Evolutionary conservation across 2,113 vertebrate genomes (phyloP), one percentile per base, ranked within the genome.

Genomic region (Sorex araneus): DNA sequence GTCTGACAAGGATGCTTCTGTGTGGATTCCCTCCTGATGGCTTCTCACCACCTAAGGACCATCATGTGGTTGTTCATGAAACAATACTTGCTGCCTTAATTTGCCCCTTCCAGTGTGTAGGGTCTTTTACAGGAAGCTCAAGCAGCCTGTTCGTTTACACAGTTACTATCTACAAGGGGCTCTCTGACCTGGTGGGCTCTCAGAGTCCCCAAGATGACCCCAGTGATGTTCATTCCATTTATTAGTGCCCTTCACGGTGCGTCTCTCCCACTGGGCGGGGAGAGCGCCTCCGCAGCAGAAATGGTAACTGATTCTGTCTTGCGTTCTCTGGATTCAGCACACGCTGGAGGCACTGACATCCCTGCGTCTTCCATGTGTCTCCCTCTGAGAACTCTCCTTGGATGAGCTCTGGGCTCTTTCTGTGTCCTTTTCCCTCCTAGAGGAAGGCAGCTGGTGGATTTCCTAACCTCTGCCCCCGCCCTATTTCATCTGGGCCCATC

Each of bases 41-140:
- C 13, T 75, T 94, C 70, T n/a, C 0, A 43, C 18, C 9, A 36
- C 36, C 64, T 66, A 45, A 76, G 30, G 57, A 71, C 73, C 36
- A 54, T 40, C 47, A 25, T 67, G 25, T 78, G 40, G 81, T 70
- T 7, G 70, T 54, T 21, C 28, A 69, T 69, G 21, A 70, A 75
- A 50, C 11, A 75, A 64, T 67, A 79, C 63, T 60, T 74, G 64
- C 54, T 73, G 8, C 7, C 12, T 27, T 64, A 84, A 54, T 90
- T 90, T 75, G 57, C 36, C 82, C 63, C 23, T 93, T 50, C 40
- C 30, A 73, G 7, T 50, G 23, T 30, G 16, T 50, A 36, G 13
- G 16, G 45, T 82, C 6, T 60, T 94, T 94, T 45, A 50, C 32
- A 75, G 70, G 78, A 12, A 88, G 66, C 1, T 92, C 57, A 66